Conservation (phyloP, 2,797 vertebrate genomes). For the Sebastes steindachneri region DNA sequence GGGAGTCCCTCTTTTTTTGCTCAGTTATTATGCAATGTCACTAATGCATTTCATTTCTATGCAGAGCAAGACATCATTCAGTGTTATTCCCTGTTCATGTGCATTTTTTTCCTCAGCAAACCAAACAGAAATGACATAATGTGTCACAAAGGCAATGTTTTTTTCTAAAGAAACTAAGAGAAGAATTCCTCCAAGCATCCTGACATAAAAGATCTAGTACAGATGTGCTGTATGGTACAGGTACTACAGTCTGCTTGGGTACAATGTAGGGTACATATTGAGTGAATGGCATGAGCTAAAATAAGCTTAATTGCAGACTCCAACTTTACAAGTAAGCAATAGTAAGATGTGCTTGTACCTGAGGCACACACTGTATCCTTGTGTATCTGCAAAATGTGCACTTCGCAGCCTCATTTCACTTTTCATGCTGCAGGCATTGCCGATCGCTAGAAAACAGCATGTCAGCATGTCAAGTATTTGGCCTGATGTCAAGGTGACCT, state of each 20-base stretch:
- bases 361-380: conserved; percentile 2
- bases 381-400: conserved; percentile 9
- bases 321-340: conserved; percentile 4
- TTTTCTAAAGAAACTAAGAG: neutral
- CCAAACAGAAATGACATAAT: conserved; percentile 16
- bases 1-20: conserved; percentile 13
- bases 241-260: neutral
- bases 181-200: neutral
- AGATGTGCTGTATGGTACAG: neutral
- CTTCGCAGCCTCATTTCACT: conserved; percentile 7
- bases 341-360: conserved; percentile 1
- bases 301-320: conserved; percentile 4
- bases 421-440: conserved; percentile 9
- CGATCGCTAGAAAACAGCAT: conserved; percentile 6
- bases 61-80: conserved; percentile 20
- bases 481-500: conserved; percentile 57
- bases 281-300: neutral
- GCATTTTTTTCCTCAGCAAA: conserved; percentile 2
- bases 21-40: conserved; percentile 38
- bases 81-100: conserved; percentile 24
- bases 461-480: conserved; percentile 41
- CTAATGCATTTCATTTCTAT: conserved; percentile 43
- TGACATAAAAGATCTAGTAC: conserved; percentile 1
- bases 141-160: conserved; percentile 2
- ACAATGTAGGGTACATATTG: neutral